phyloP scores from a whole-genome alignment of 2,113 vertebrate species.

The Saimiri boliviensis region DNA sequence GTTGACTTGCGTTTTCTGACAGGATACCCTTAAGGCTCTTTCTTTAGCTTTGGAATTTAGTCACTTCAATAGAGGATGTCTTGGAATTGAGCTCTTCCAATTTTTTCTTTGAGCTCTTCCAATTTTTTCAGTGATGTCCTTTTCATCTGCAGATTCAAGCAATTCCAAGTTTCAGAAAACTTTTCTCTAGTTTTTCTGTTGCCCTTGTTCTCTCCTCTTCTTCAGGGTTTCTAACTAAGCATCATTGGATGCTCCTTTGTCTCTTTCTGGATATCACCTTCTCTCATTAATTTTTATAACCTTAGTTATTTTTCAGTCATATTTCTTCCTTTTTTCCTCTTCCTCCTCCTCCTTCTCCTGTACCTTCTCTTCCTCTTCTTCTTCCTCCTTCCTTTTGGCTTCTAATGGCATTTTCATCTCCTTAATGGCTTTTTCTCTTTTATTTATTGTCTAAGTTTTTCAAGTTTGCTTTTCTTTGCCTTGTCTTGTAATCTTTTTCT shows the following conservation, averaged over 20 bases:
- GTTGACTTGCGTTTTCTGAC: background rate
- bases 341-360: background rate
- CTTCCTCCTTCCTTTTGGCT: background rate
- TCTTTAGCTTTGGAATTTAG: background rate
- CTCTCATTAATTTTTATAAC: background rate
- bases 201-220: background rate
- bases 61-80: background rate
- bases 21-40: background rate
- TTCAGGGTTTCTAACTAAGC: background rate
- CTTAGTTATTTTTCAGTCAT: slow-evolving; percentile 5
- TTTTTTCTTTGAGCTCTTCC: slow-evolving; percentile 20
- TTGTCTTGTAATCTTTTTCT: slow-evolving; percentile 38
- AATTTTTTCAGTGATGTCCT: background rate
- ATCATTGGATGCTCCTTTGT: background rate
- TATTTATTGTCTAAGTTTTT: background rate
- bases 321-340: background rate
- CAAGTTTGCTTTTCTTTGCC: slow-evolving; percentile 15
- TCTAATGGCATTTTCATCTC: background rate
- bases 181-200: background rate
- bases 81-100: background rate
- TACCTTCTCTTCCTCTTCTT: background rate
- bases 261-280: background rate
- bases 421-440: background rate
- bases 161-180: background rate
- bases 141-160: slow-evolving; percentile 32